Base-by-base conservation (phyloP, 1,140 invertebrate species). In the Venustaconcha ellipsiformis region DNA sequence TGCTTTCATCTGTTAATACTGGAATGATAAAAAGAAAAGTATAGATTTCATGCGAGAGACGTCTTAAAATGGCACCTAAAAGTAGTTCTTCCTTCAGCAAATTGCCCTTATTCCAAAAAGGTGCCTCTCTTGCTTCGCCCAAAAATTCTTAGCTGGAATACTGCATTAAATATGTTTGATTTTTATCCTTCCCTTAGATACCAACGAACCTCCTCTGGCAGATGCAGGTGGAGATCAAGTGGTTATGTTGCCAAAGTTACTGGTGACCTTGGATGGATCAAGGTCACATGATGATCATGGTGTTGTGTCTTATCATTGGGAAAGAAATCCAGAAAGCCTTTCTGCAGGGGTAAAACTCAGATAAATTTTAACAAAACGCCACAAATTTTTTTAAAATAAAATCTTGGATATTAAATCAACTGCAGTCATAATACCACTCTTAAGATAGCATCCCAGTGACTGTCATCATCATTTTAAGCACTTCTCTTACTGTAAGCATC, bases 251-350 rank as follows among this genome's bases (percentile, higher is more conserved):
- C 96, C 96, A 0, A 88, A 94, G 2, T 93, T 92, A 26, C 93
- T 95, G 13, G 91, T 98, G 1, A 92, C 94, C 57, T 91, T 98
- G 48, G 97, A 98, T 91, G 97, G 97, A 0, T 94, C 94, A 0
- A 90, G 92, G 68, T 98, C 96, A 0, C 94, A 91, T 66, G 97
- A 99, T 90, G 97, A 99, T 90, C 93, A 96, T 80, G 93, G 92
- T 26, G 96, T 98, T 74, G 94, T 93, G 11, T 92, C 93, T 70
- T 98, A 96, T 93, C 89, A 92, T 63, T 99, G 97, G 97, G 93
- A 92, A 0, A 92, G 96, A 71, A 94, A 95, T 83, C 92, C 93
- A 3, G 92, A 93, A 57, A 96, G 96, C 78, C 89, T 97, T 63
- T 96, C 96, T 8, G 94, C 95, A 60, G 96, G 96, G 83, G 88